Evolutionary conservation across 2,888 invertebrate species (phyloP).

Genomic region (Pyrrhia umbra): DNA sequence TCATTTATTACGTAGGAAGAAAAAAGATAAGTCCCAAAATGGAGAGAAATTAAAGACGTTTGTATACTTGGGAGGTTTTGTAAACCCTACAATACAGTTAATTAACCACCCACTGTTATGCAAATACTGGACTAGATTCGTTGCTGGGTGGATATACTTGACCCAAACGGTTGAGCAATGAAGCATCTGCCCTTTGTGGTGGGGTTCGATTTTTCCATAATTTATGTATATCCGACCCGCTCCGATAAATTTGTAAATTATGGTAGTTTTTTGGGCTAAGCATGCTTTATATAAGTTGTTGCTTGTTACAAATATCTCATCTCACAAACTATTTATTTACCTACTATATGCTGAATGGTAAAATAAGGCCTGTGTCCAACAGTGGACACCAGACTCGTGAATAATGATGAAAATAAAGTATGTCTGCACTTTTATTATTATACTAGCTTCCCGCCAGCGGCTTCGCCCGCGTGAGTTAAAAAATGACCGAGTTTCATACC

Average conservation of each 20-base stretch:
- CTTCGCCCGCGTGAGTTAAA: too few species aligned
- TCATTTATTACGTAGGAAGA: conserved; percentile 9
- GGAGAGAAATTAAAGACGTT: conserved; percentile 15
- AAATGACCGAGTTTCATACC: too few species aligned
- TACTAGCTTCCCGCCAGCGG: too few species aligned
- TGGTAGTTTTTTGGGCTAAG: too few species aligned
- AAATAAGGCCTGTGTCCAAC: too few species aligned
- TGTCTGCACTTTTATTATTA: too few species aligned
- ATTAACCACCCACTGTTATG: conserved; percentile 40
- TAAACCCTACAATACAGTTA: conserved; percentile 26
- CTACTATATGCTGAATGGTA: too few species aligned
- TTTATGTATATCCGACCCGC: conserved; percentile 21
- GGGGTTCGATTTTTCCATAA: conserved; percentile 32
- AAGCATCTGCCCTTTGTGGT: conserved; percentile 31
- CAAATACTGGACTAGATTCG: conserved; percentile 40
- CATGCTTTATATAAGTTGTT: too few species aligned
- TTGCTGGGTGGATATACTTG: conserved; percentile 32
- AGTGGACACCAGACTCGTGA: too few species aligned
- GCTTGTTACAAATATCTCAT: too few species aligned
- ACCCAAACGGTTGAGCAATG: conserved; percentile 24
- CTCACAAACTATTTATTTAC: too few species aligned
- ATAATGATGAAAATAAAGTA: too few species aligned
- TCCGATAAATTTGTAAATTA: conserved; percentile 6
- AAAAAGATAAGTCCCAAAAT: conserved; percentile 7
- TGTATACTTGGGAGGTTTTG: conserved; percentile 20